A percentile compares a stretch with the other conserved stretches of the same genome.
These are phyloP conservation scores for Pristionchus entomophagus DNA, from an alignment of 2,888 invertebrate genomes.

Conservation along the genomic window DNA sequence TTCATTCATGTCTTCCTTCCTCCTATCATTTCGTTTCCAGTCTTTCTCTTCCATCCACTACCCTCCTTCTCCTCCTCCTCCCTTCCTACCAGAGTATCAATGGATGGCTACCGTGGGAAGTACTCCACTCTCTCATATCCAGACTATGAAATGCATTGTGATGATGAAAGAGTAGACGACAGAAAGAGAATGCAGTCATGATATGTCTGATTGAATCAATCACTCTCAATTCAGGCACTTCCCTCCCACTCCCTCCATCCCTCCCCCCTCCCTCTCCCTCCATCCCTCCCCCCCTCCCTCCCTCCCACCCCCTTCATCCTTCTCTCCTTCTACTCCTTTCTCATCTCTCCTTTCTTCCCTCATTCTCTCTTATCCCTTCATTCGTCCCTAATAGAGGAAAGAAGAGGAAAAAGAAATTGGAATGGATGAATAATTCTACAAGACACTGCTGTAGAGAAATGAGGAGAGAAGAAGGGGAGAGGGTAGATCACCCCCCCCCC, in stretches of 20 bases:
- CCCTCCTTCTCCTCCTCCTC: no score
- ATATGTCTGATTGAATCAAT: not conserved
- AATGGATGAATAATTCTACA: slow-evolving; percentile 38
- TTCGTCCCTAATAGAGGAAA: slow-evolving; percentile 16
- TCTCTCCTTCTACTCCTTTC: not conserved
- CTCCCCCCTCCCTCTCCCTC: not conserved
- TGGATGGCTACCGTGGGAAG: slow-evolving; percentile 80
- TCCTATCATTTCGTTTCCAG: slow-evolving; percentile 90
- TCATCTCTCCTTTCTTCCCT: not conserved
- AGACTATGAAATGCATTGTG: slow-evolving; percentile 81
- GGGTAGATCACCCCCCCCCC: not conserved
- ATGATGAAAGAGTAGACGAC: not conserved
- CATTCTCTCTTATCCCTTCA: not conserved
- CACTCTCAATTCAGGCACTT: not conserved
- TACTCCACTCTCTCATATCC: slow-evolving; percentile 82
- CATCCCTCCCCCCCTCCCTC: not conserved
- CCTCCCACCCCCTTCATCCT: not conserved
- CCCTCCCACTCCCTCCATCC: not conserved
- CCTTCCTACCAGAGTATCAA: slow-evolving; percentile 92
- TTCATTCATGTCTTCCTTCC: slow-evolving; percentile 31
- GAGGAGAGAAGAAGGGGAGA: not conserved
- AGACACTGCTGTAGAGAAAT: slow-evolving; percentile 19
- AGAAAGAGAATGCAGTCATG: not conserved
- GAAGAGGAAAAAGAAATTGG: slow-evolving; percentile 24
- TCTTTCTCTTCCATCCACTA: slow-evolving; percentile 96